Percentiles rank a stretch among this genome's conserved stretches.
Conservation (phyloP, 2,888 invertebrate genomes). For the Chymomyza caudatula region DNA sequence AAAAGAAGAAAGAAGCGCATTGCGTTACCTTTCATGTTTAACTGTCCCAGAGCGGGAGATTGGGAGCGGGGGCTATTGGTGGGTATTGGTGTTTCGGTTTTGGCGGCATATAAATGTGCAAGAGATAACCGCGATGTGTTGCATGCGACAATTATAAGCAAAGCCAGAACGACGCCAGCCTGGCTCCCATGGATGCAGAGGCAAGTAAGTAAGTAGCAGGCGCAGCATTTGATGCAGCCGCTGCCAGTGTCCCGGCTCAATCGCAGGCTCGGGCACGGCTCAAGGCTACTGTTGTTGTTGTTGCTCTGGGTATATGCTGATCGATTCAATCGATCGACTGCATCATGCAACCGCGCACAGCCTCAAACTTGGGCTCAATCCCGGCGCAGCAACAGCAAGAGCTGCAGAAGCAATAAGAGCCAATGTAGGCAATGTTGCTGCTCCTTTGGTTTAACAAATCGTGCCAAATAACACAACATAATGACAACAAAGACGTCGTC, state of each 20-base stretch:
- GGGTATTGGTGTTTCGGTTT: slow-evolving; percentile 2
- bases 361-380: background rate
- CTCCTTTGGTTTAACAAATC: slow-evolving; percentile 68
- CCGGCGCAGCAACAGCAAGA: background rate
- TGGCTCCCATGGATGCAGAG: slow-evolving; percentile 54
- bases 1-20: slow-evolving; percentile 29
- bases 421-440: background rate
- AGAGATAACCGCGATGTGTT: slow-evolving; percentile 59
- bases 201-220: background rate
- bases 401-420: background rate
- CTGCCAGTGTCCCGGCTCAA: slow-evolving; percentile 31
- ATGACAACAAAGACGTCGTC: slow-evolving; percentile 74
- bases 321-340: slow-evolving; percentile 74
- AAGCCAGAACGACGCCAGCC: slow-evolving; percentile 54
- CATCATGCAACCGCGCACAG: slow-evolving; percentile 66
- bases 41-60: slow-evolving; percentile 34
- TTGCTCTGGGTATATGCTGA: slow-evolving; percentile 48
- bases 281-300: slow-evolving; percentile 22
- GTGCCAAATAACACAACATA: slow-evolving; percentile 75
- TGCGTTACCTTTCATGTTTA: slow-evolving; percentile 74
- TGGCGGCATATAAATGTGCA: slow-evolving; percentile 16
- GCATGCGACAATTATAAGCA: slow-evolving; percentile 71
- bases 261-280: background rate
- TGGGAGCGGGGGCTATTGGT: background rate
- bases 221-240: slow-evolving; percentile 52